These are phyloP conservation scores for Eupithecia subfuscata DNA, from an alignment of 2,888 invertebrate genomes.

Conservation along the genomic window DNA sequence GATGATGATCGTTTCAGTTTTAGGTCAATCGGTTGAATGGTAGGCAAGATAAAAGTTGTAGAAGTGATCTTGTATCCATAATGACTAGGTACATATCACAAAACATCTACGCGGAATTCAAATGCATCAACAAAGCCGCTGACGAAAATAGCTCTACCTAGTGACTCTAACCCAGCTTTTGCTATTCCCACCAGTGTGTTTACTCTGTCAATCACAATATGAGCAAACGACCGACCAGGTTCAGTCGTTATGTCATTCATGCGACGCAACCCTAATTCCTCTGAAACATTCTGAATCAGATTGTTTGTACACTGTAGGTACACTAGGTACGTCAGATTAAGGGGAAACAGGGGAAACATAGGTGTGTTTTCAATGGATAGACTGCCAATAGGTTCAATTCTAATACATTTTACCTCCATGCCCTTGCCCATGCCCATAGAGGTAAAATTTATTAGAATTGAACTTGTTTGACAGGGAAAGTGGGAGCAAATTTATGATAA, in stretches of 20 bases:
- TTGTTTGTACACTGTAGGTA: not conserved
- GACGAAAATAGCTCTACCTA: not conserved
- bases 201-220: not conserved
- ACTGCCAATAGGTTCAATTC: no score
- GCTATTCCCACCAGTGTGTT: not conserved
- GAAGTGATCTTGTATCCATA: no score
- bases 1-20: no score
- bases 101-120: not conserved
- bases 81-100: no score
- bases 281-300: slow-evolving; percentile 1
- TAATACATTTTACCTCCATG: no score
- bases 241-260: slow-evolving; percentile 5
- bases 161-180: not conserved
- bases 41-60: no score
- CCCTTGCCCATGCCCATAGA: not conserved
- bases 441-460: not conserved
- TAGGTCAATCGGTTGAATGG: no score
- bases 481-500: not conserved
- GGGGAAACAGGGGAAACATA: not conserved
- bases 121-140: not conserved
- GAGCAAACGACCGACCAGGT: not conserved
- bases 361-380: not conserved
- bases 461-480: no score
- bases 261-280: not conserved
- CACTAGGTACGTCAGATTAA: not conserved